phyloP scores from a whole-genome alignment of 2,113 vertebrate genomes.

The mouse (Mus musculus) region DNA sequence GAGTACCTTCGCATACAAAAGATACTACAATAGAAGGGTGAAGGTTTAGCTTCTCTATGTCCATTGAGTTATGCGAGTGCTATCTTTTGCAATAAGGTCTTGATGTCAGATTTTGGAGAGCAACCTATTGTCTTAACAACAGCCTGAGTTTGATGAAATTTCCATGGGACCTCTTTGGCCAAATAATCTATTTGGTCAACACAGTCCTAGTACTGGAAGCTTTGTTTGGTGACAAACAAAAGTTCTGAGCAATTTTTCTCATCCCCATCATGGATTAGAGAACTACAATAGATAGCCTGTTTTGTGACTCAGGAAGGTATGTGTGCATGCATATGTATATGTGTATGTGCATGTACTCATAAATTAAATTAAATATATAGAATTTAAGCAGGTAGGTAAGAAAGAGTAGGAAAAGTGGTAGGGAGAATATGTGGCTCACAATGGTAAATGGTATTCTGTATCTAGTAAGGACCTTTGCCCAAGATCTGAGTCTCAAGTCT shows the following conservation, averaged over 20 bases:
- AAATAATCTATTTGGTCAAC: background rate
- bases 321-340: no score
- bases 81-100: background rate
- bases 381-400: background rate
- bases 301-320: background rate
- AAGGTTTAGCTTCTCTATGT: background rate
- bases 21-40: background rate
- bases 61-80: background rate
- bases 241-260: background rate
- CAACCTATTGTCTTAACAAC: background rate
- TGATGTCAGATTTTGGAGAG: background rate
- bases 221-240: background rate
- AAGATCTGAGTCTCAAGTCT: background rate
- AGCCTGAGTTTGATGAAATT: background rate
- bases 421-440: background rate
- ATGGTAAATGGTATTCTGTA: background rate
- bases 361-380: background rate
- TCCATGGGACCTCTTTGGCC: background rate
- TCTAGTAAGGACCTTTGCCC: background rate
- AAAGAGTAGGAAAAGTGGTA: background rate
- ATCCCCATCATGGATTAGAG: background rate
- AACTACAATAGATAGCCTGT: background rate
- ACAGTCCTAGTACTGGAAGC: background rate
- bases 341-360: background rate
- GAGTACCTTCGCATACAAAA: no score